phyloP scores from a whole-genome alignment of 2,113 vertebrate genomes.

The Aviceda subcristata region DNA sequence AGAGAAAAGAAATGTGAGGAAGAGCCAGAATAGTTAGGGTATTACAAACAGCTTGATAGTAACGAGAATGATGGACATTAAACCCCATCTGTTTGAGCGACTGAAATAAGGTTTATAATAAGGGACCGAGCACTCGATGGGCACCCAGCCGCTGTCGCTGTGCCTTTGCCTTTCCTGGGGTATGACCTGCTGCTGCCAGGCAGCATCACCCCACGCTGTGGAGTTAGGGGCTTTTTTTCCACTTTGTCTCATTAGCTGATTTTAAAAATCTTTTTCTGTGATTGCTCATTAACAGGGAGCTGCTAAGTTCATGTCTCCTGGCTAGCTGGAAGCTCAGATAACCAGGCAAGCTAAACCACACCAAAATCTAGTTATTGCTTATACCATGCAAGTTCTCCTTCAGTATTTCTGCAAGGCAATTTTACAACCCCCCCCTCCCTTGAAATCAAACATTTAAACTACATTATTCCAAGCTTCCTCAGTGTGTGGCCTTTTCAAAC shows the following conservation, averaged over 20 bases:
- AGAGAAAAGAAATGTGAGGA: background rate
- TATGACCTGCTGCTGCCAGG: no score
- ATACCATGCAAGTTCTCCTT: accelerated
- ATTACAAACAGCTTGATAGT: no score
- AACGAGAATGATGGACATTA: background rate
- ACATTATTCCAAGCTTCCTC: background rate
- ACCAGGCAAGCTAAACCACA: background rate
- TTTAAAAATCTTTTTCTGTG: background rate
- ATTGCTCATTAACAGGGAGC: background rate
- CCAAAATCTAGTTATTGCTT: background rate
- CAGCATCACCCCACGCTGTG: background rate
- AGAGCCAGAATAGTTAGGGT: background rate
- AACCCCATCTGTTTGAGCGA: background rate
- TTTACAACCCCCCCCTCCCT: background rate
- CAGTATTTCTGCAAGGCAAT: background rate
- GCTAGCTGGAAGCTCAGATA: background rate
- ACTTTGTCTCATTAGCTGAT: background rate
- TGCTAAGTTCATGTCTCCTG: background rate
- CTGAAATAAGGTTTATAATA: background rate
- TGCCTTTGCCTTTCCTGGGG: background rate
- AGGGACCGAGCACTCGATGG: accelerated
- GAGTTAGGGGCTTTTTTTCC: background rate
- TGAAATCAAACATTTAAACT: background rate
- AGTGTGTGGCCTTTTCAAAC: background rate
- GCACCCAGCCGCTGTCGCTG: no score